Conservation (phyloP, 2,113 vertebrate species). For the Leucosticte australis region DNA sequence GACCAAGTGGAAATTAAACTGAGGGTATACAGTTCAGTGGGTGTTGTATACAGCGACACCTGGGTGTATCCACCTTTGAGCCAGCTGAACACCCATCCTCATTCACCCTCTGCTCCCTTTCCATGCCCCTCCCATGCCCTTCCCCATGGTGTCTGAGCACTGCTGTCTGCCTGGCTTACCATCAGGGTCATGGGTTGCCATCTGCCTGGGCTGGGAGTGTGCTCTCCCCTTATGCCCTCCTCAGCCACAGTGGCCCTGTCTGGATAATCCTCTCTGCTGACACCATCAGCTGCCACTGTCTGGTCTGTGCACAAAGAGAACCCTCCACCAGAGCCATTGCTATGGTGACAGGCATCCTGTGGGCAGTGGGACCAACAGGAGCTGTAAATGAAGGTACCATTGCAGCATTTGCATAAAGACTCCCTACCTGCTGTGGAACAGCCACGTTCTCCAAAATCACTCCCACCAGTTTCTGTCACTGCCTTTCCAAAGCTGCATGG, state of each 20-base stretch:
- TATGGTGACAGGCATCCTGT: conserved; percentile 41
- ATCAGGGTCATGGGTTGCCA: not conserved
- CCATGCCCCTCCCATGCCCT: not conserved
- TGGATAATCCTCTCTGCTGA: conserved; percentile 4
- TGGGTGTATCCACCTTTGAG: not conserved
- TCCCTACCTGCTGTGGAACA: conserved; percentile 17
- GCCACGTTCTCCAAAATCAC: not conserved
- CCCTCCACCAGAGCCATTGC: conserved; percentile 31
- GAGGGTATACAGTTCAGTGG: not conserved
- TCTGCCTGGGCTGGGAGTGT: not conserved
- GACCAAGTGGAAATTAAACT: not conserved
- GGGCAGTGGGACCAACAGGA: conserved; percentile 43
- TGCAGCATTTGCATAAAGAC: conserved; percentile 33
- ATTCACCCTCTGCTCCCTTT: not conserved
- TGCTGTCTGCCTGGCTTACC: not conserved
- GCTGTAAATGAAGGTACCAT: conserved; percentile 19
- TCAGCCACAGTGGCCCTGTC: not conserved
- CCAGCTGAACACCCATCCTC: not conserved
- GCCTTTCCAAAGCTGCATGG: not conserved
- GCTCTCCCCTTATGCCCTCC: not conserved
- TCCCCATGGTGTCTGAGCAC: not conserved
- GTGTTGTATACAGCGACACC: not conserved
- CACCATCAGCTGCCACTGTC: conserved; percentile 24
- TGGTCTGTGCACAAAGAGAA: not conserved
- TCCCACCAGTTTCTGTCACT: not conserved